Conservation (phyloP, 2,113 vertebrate genomes). For the Microcebus murinus region DNA sequence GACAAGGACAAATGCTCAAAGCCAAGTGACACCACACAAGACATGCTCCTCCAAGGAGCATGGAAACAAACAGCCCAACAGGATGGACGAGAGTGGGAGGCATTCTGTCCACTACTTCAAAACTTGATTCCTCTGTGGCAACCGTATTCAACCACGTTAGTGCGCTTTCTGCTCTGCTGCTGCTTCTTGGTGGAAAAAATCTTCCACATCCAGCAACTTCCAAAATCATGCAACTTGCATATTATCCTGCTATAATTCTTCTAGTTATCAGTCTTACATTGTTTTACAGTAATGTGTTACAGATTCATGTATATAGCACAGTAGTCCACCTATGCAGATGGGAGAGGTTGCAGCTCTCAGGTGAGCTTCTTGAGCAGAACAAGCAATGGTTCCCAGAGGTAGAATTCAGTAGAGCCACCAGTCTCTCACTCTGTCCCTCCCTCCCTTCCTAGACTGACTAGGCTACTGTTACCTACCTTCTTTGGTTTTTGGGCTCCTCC, state of each 20-base stretch:
- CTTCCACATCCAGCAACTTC: neutral
- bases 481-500: neutral
- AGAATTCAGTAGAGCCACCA: neutral
- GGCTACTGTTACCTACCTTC: neutral
- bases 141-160: neutral
- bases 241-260: neutral
- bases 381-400: neutral
- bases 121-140: neutral
- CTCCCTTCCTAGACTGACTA: neutral
- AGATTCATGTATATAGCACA: neutral
- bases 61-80: neutral
- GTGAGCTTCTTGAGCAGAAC: neutral
- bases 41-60: neutral
- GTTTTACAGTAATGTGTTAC: neutral
- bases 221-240: neutral
- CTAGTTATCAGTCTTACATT: neutral
- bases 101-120: neutral
- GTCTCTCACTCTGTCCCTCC: neutral
- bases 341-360: neutral
- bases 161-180: neutral
- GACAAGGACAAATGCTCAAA: neutral
- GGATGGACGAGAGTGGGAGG: neutral
- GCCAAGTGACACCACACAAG: accelerated
- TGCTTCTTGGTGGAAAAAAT: neutral
- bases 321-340: neutral